Percentiles rank a stretch among this genome's conserved stretches.
Evolutionary conservation across 2,888 invertebrate genomes (phyloP).

Genomic region (Nemurella pictetii): DNA sequence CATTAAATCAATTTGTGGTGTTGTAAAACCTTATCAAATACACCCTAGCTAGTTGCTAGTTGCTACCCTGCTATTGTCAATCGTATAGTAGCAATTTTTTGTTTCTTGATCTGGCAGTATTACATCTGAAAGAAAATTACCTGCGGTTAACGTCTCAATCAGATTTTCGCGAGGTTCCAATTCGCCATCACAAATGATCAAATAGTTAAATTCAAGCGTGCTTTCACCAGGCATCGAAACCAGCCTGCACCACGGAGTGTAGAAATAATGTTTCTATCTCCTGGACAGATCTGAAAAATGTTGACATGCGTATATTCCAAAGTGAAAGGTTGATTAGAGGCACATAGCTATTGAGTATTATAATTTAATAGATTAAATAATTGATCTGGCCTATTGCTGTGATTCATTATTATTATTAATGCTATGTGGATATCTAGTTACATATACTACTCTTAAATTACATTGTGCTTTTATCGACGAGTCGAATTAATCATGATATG

Average conservation of each 20-base stretch:
- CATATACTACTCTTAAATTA: neutral
- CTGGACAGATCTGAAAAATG: neutral
- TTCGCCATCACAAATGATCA: neutral
- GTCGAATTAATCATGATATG: neutral
- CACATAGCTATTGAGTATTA: neutral
- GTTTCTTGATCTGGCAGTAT: neutral
- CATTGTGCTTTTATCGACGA: neutral
- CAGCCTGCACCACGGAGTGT: neutral
- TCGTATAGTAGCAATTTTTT: no score
- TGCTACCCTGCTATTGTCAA: no score
- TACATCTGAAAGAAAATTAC: neutral
- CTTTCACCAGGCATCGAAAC: neutral
- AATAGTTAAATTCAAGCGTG: neutral
- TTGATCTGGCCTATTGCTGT: neutral
- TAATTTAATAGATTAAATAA: neutral
- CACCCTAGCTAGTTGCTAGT: no score
- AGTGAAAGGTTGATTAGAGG: conserved; percentile 1
- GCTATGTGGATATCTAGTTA: neutral
- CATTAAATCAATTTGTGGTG: no score
- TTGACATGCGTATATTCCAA: conserved; percentile 11
- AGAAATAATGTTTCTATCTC: neutral
- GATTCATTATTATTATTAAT: neutral
- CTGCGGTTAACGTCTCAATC: neutral
- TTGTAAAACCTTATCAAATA: no score
- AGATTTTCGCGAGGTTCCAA: neutral